Evolutionary conservation across 2,797 vertebrate species (phyloP).

Genomic region (Ficedula albicollis): DNA sequence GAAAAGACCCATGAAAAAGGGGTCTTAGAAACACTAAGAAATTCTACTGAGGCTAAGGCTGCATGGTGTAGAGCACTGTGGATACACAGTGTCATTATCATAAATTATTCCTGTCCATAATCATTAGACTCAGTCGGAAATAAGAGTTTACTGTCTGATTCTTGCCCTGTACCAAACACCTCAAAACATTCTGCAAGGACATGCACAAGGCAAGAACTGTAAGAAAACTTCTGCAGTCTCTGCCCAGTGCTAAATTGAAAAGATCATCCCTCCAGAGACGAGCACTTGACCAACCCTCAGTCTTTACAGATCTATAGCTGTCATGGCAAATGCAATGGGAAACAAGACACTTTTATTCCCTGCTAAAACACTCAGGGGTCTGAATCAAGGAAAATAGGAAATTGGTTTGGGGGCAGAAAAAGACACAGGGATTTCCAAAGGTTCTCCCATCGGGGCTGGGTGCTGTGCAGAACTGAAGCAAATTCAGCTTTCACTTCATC

Average conservation of each 20-base stretch:
- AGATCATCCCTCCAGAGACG: neutral
- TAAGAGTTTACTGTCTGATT: neutral
- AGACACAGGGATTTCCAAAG: neutral
- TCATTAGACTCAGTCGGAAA: neutral
- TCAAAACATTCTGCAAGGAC: neutral
- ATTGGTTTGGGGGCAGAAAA: neutral
- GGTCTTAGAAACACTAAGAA: neutral
- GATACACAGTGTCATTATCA: neutral
- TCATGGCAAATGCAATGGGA: fast-evolving
- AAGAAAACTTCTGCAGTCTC: neutral
- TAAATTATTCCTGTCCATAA: neutral
- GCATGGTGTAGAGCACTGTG: neutral
- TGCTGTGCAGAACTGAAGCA: fast-evolving
- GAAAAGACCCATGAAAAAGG: neutral
- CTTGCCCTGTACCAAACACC: neutral
- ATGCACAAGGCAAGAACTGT: neutral
- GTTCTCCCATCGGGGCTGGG: neutral
- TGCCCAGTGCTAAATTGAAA: neutral
- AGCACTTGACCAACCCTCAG: neutral
- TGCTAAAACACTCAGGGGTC: neutral
- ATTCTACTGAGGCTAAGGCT: neutral
- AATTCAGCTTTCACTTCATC: fast-evolving
- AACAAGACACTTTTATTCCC: neutral
- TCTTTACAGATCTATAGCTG: neutral
- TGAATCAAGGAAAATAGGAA: neutral